Evolutionary conservation across 2,113 vertebrate species (phyloP).

Genomic region (Gnathonemus echidnorhynchus): DNA sequence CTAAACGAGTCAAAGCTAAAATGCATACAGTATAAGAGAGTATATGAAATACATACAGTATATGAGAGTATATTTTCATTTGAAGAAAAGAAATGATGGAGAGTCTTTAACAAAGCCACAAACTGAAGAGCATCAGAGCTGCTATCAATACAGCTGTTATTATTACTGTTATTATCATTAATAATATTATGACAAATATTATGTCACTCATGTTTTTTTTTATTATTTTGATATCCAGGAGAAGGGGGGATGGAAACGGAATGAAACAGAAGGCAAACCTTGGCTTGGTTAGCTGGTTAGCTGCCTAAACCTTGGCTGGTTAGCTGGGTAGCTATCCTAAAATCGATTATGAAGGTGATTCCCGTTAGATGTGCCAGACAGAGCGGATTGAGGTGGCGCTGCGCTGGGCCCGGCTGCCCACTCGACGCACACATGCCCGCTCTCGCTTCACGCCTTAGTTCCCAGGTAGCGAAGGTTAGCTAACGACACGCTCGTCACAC

Average conservation of each 20-base stretch:
- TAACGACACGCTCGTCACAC: neutral
- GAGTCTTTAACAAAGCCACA: constrained; percentile 57
- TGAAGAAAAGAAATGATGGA: constrained; percentile 70
- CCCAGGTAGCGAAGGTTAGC: neutral
- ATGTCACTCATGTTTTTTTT: constrained; percentile 36
- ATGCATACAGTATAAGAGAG: constrained; percentile 28
- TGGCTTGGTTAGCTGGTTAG: neutral
- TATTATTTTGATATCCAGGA: constrained; percentile 33
- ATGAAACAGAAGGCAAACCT: neutral
- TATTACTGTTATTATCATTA: constrained; percentile 34
- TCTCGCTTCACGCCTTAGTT: neutral
- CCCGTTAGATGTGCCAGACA: neutral
- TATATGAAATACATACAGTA: constrained; percentile 58
- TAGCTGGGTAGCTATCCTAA: neutral
- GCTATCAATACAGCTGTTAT: constrained; percentile 40
- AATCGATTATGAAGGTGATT: neutral
- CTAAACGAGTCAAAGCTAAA: constrained; percentile 22
- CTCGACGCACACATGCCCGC: neutral
- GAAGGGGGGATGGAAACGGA: constrained; percentile 8
- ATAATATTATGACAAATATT: constrained; percentile 36
- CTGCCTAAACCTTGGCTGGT: neutral
- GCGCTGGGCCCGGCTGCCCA: neutral
- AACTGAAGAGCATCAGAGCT: constrained; percentile 44
- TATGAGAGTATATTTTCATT: constrained; percentile 74
- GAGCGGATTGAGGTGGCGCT: neutral